These are phyloP conservation scores for Centropus unirufus DNA, from an alignment of 2,113 vertebrate species.

Conservation along the genomic window DNA sequence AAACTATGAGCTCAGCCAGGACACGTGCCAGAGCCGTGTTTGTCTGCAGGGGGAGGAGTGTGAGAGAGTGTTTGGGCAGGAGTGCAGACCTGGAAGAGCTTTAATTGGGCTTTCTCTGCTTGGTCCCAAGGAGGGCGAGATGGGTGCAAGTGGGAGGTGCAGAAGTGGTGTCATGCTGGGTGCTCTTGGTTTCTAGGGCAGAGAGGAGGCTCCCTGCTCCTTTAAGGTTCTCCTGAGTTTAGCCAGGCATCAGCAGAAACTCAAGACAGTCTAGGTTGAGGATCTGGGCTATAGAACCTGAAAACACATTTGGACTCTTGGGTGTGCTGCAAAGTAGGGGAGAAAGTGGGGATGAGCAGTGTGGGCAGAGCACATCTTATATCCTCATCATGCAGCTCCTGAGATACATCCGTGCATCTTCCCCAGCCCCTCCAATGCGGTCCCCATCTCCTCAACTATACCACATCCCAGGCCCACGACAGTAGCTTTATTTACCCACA, in stretches of 20 bases:
- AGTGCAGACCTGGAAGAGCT: not conserved
- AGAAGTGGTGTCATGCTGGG: not conserved
- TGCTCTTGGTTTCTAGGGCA: not conserved
- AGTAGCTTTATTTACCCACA: not conserved
- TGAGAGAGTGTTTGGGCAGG: not conserved
- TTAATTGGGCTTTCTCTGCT: not conserved
- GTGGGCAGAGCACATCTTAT: not conserved
- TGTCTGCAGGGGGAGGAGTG: not conserved
- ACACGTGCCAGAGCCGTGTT: not conserved
- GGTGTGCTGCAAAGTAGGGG: not conserved
- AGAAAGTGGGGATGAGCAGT: not conserved
- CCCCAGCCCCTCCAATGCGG: rapidly evolving
- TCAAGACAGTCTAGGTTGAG: not conserved
- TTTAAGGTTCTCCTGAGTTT: not conserved
- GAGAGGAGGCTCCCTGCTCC: not conserved
- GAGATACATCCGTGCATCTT: not conserved
- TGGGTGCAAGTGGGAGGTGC: not conserved
- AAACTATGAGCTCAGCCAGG: not conserved
- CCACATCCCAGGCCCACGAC: not conserved
- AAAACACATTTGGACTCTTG: not conserved
- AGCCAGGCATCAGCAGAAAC: not conserved
- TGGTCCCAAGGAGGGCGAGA: not conserved
- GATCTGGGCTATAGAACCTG: not conserved
- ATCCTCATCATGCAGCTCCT: not conserved
- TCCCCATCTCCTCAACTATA: not conserved